A percentile compares a stretch with the other conserved stretches of the same genome.
Evolutionary conservation across 2,888 invertebrate genomes (phyloP).

Genomic region (Drosophila colorata): DNA sequence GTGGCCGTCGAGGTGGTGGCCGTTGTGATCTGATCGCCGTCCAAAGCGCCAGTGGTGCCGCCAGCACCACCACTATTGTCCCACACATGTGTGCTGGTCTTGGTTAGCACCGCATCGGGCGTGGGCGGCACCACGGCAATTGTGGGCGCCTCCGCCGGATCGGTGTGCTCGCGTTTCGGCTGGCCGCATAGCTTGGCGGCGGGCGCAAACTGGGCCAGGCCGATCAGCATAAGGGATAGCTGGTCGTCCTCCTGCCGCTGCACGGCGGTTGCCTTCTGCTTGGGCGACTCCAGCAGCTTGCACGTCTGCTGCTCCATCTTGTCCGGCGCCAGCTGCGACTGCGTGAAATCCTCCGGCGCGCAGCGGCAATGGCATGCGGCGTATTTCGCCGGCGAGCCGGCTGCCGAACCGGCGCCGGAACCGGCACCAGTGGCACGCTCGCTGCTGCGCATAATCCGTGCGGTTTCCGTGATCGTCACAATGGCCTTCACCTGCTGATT

Average conservation of each 20-base stretch:
- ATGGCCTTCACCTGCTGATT: conserved; percentile 74
- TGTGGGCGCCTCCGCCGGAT: conserved; percentile 86
- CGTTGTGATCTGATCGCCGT: conserved; percentile 80
- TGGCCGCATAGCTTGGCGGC: conserved; percentile 85
- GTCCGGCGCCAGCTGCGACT: conserved; percentile 83
- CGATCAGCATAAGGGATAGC: conserved; percentile 89
- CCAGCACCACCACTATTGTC: conserved; percentile 73
- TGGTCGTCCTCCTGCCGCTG: conserved; percentile 86
- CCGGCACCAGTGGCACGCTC: conserved; percentile 23
- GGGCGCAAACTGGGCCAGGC: conserved; percentile 87
- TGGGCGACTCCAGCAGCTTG: conserved; percentile 83
- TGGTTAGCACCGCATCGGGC: conserved; percentile 87
- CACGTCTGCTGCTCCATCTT: conserved; percentile 84
- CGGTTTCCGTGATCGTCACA: conserved; percentile 77
- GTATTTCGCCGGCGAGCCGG: conserved; percentile 58
- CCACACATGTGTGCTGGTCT: conserved; percentile 84
- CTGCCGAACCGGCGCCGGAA: conserved; percentile 8
- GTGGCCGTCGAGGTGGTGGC: conserved; percentile 60
- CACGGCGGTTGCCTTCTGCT: conserved; percentile 56
- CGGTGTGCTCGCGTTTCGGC: conserved; percentile 39
- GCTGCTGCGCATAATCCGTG: conserved; percentile 67
- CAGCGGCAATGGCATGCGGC: conserved; percentile 84
- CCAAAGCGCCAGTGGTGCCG: background rate
- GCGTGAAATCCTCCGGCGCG: conserved; percentile 83
- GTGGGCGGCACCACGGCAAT: conserved; percentile 92